phyloP scores from a whole-genome alignment of 2,113 vertebrate species.

The Lophura nycthemera region DNA sequence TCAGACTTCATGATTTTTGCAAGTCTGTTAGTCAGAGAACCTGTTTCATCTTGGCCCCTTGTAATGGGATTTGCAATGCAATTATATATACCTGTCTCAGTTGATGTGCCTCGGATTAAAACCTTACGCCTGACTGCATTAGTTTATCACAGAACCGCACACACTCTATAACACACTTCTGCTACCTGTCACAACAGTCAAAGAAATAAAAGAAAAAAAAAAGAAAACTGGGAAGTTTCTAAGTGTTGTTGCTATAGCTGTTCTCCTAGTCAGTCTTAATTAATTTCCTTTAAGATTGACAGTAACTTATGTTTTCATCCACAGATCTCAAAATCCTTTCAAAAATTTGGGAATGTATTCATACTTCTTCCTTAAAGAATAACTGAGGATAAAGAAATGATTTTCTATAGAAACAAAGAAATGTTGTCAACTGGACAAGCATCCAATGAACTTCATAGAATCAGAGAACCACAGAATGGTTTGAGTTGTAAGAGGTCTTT shows the following conservation, averaged over 20 bases:
- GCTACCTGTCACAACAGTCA: constrained; percentile 14
- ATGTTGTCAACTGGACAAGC: not conserved
- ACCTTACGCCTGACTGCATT: constrained; percentile 30
- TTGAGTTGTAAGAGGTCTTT: not conserved
- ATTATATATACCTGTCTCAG: constrained; percentile 42
- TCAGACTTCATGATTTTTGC: constrained; percentile 49
- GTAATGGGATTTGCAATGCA: constrained; percentile 66
- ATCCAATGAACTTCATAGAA: not conserved
- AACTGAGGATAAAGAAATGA: not conserved
- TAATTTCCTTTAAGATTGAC: not conserved
- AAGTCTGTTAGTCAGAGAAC: constrained; percentile 58
- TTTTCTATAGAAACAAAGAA: not conserved
- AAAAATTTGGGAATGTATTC: not conserved
- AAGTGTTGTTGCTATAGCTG: not conserved
- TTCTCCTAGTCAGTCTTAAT: not conserved
- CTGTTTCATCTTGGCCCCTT: constrained; percentile 41
- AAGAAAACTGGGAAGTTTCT: not conserved
- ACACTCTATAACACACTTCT: not conserved
- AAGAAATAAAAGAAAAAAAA: constrained; percentile 19
- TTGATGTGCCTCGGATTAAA: constrained; percentile 4
- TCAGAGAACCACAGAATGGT: not conserved
- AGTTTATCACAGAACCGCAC: constrained; percentile 42
- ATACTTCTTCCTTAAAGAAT: not conserved
- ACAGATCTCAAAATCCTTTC: not conserved
- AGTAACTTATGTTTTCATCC: not conserved